These are phyloP conservation scores for Nansenia antarctica DNA, from an alignment of 2,113 vertebrate genomes.

Conservation along the genomic window DNA sequence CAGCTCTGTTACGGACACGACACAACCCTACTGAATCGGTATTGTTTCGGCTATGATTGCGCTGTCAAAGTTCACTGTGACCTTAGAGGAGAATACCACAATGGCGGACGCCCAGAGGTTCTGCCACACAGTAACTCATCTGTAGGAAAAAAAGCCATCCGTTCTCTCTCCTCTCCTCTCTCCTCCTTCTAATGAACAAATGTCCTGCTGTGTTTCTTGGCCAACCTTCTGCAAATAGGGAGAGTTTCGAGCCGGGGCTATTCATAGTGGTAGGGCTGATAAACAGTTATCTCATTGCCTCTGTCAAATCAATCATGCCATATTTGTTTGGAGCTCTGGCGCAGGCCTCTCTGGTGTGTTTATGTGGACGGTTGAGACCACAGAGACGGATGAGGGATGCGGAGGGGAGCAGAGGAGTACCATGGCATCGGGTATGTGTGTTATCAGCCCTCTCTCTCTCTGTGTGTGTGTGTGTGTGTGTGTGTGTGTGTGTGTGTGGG, in stretches of 20 bases:
- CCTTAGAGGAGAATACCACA: no score
- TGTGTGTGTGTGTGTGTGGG: no score
- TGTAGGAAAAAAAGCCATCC: no score
- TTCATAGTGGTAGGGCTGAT: conserved; percentile 60
- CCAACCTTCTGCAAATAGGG: conserved; percentile 29
- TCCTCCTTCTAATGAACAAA: conserved; percentile 36
- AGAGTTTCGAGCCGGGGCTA: conserved; percentile 59
- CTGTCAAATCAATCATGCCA: conserved; percentile 74
- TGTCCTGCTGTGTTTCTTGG: conserved; percentile 32
- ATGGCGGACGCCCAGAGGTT: no score
- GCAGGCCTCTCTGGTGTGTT: conserved; percentile 59
- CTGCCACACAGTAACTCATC: no score
- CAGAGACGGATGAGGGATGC: conserved; percentile 61
- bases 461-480: no score
- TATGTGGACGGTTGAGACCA: conserved; percentile 66
- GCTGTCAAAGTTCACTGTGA: no score
- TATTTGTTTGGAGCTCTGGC: conserved; percentile 72
- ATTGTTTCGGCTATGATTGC: no score
- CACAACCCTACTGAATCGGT: background rate
- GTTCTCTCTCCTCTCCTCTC: background rate
- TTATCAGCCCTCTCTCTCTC: no score
- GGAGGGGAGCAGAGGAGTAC: conserved; percentile 36
- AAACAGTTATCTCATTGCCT: conserved; percentile 72
- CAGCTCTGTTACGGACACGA: no score
- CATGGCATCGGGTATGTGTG: no score